These are phyloP conservation scores for Ptychodera flava DNA, from an alignment of 35 echinoderm and acorn worm genomes.

Conservation along the genomic window DNA sequence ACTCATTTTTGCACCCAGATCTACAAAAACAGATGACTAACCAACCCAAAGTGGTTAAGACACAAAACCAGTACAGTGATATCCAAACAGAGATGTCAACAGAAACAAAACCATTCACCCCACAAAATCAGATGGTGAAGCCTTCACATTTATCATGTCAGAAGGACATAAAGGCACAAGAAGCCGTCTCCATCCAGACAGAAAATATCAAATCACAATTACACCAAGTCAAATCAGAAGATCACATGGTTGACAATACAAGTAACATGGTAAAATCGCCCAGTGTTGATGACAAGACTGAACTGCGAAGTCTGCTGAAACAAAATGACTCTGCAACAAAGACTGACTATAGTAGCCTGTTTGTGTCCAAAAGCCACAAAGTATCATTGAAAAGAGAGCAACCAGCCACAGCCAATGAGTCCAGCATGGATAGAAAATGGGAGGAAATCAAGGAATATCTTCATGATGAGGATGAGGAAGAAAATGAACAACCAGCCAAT, in stretches of 20 bases:
- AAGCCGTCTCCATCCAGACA: not conserved
- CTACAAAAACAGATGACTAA: not conserved
- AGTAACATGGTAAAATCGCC: too few species aligned
- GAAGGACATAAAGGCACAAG: not conserved
- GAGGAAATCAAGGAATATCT: constrained; percentile 24
- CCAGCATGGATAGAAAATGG: constrained; percentile 26
- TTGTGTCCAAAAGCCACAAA: constrained; percentile 13
- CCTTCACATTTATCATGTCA: not conserved
- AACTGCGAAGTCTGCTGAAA: not conserved
- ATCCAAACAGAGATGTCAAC: not conserved
- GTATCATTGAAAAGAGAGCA: not conserved
- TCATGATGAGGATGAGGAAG: constrained; percentile 5
- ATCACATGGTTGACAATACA: not conserved
- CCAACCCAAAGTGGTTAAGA: not conserved
- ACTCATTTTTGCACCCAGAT: not conserved
- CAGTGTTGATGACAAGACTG: not conserved
- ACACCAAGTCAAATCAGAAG: not conserved
- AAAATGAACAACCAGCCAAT: not conserved
- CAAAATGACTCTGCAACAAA: not conserved
- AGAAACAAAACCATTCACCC: not conserved
- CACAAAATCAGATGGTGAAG: not conserved
- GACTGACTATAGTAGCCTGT: not conserved
- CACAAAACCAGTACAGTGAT: not conserved
- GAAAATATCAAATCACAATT: not conserved
- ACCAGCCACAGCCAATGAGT: constrained; percentile 22